Evolutionary conservation across 2,113 vertebrate genomes (phyloP).

Genomic region (Sapayoa aenigma): DNA sequence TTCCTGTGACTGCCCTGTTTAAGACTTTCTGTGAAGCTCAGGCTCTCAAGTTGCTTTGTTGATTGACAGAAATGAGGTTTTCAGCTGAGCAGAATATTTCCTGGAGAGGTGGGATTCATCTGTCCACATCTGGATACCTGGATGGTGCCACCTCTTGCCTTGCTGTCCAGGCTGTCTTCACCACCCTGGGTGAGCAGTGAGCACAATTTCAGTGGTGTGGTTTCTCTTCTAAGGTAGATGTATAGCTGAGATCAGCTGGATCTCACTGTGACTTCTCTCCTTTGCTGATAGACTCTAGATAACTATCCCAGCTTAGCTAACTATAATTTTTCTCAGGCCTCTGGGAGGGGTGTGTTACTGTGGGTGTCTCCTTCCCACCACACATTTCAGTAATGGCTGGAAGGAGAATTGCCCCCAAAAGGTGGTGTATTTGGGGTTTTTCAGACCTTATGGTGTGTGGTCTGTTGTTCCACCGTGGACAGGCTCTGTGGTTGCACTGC

Average conservation of each 20-base stretch:
- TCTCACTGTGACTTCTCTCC: not conserved
- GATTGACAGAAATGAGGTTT: not conserved
- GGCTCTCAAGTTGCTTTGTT: not conserved
- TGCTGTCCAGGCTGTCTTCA: not conserved
- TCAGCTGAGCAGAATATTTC: not conserved
- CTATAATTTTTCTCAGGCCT: not conserved
- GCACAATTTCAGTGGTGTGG: not conserved
- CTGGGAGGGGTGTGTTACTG: not conserved
- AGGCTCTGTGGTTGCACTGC: not conserved
- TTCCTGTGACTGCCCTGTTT: not conserved
- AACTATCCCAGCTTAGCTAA: not conserved
- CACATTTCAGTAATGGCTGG: not conserved
- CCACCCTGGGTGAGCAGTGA: not conserved
- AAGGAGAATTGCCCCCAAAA: not conserved
- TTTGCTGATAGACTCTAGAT: not conserved
- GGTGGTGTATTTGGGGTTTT: not conserved
- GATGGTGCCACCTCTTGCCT: not conserved
- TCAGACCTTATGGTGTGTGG: accelerated
- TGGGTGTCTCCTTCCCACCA: not conserved
- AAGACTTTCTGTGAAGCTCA: not conserved
- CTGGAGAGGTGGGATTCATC: not conserved
- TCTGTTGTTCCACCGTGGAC: not conserved
- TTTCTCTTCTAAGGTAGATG: not conserved
- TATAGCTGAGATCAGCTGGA: not conserved
- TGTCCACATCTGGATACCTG: not conserved